Conservation (phyloP, 2,113 vertebrate species). For the Blennius ocellaris region DNA sequence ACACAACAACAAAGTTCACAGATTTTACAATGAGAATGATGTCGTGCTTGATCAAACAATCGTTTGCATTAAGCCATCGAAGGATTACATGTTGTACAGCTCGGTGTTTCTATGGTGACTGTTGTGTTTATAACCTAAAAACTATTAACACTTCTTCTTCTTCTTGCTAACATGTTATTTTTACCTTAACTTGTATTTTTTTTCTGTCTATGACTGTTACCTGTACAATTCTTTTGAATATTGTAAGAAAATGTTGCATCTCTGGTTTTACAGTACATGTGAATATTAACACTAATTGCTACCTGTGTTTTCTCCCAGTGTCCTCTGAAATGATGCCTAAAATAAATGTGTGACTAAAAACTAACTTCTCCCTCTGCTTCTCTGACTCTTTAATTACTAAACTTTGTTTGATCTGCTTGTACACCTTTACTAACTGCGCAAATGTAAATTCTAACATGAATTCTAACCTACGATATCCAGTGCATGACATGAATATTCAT, state of each 20-base stretch:
- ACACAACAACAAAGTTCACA: not conserved
- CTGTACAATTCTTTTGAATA: conserved; percentile 66
- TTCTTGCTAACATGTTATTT: conserved; percentile 72
- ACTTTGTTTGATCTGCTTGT: too few relatives aligned
- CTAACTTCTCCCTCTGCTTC: conserved; percentile 63
- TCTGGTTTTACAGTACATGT: conserved; percentile 74
- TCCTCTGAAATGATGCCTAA: conserved; percentile 78
- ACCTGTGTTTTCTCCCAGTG: conserved; percentile 66
- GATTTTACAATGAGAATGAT: conserved; percentile 19
- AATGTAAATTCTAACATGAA: conserved; percentile 41
- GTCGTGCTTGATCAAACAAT: conserved; percentile 31
- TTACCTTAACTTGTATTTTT: conserved; percentile 57
- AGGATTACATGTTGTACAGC: conserved; percentile 35
- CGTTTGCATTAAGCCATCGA: conserved; percentile 48
- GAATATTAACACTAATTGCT: conserved; percentile 77
- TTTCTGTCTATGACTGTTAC: conserved; percentile 70
- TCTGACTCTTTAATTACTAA: conserved; percentile 18
- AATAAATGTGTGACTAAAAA: conserved; percentile 77
- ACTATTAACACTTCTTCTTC: conserved; percentile 75
- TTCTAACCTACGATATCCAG: not conserved
- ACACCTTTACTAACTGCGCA: not conserved
- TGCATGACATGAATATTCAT: not conserved
- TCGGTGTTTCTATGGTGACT: conserved; percentile 37
- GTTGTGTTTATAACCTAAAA: conserved; percentile 78
- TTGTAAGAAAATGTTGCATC: conserved; percentile 64